Conservation (phyloP, 1,140 invertebrate genomes). For the Streblospio benedicti region DNA sequence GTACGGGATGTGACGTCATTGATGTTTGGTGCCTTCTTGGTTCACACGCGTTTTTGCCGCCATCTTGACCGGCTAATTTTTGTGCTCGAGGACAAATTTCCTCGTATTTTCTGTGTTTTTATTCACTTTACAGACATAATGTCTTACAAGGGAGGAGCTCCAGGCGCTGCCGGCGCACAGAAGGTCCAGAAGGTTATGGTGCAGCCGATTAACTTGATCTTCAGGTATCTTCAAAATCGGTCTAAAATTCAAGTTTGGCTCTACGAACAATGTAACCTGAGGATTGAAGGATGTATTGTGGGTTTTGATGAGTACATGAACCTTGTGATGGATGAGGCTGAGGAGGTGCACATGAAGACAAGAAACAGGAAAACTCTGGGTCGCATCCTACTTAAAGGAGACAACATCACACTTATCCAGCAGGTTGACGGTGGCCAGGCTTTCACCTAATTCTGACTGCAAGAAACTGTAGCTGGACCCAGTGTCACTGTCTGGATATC, state of each 20-base stretch:
- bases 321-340: conserved; percentile 92
- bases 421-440: too few relatives aligned
- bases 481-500: neutral
- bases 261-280: conserved; percentile 86
- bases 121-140: conserved; percentile 22
- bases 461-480: neutral
- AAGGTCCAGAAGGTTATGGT: conserved; percentile 99
- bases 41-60: too few relatives aligned
- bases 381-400: conserved; percentile 65
- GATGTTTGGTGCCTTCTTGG: too few relatives aligned
- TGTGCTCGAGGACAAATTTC: too few relatives aligned
- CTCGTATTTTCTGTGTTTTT: too few relatives aligned
- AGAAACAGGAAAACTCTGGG: conserved; percentile 76
- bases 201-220: conserved; percentile 71
- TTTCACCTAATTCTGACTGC: too few relatives aligned
- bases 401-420: conserved; percentile 90
- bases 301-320: conserved; percentile 99
- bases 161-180: too few relatives aligned
- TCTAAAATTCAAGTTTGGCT: conserved; percentile 94
- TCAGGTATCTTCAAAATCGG: conserved; percentile 56
- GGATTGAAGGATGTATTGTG: conserved; percentile 93
- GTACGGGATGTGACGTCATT: too few relatives aligned
- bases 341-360: conserved; percentile 87
- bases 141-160: conserved; percentile 84
- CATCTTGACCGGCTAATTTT: too few relatives aligned